Percentiles rank a stretch among this genome's conserved stretches.
Evolutionary conservation across 2,797 vertebrate species (phyloP).

Genomic region (Sciurus carolinensis): DNA sequence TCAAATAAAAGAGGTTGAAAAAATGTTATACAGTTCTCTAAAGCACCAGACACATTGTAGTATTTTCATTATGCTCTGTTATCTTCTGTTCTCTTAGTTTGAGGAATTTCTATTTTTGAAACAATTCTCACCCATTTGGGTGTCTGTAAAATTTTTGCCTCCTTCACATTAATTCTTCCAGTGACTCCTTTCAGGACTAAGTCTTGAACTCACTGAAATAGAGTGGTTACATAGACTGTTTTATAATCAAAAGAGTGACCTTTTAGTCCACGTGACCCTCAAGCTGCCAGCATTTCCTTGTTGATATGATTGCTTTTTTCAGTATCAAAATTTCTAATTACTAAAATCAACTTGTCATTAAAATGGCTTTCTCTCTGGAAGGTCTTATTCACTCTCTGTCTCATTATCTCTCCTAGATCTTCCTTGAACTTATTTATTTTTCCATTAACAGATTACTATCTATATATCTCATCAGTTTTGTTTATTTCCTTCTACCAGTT

Average conservation of each 20-base stretch:
- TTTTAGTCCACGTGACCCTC: conserved; percentile 21
- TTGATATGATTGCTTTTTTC: conserved; percentile 62
- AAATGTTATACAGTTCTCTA: background rate
- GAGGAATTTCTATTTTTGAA: background rate
- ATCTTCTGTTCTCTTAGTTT: background rate
- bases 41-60: background rate
- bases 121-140: background rate
- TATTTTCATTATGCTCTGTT: background rate
- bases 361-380: conserved; percentile 69
- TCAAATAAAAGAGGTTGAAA: background rate
- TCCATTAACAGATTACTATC: conserved; percentile 77
- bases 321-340: conserved; percentile 70
- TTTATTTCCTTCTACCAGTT: conserved; percentile 60
- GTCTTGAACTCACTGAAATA: background rate
- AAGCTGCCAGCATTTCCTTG: conserved; percentile 1
- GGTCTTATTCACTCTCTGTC: conserved; percentile 71
- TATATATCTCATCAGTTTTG: conserved; percentile 54
- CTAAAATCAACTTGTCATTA: conserved; percentile 69
- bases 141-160: background rate
- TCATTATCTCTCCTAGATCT: conserved; percentile 60
- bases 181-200: background rate
- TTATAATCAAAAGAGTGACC: conserved; percentile 39
- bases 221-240: background rate
- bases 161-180: conserved; percentile 23
- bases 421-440: conserved; percentile 74